phyloP scores from a whole-genome alignment of 2,888 invertebrate species.

The Trichogramma evanescens region DNA sequence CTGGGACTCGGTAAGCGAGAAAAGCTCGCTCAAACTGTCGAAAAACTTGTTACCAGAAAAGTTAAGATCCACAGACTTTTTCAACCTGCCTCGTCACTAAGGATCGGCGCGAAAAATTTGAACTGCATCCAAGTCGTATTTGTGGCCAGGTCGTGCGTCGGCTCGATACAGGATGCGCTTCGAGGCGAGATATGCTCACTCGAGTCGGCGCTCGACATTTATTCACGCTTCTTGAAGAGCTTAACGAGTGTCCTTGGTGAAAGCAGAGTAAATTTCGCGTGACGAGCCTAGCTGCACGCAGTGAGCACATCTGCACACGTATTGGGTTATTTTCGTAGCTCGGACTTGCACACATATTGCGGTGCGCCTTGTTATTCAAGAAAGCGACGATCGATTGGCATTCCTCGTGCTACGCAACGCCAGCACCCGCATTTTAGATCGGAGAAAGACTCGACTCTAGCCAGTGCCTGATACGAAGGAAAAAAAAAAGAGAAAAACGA shows the following conservation, averaged over 20 bases:
- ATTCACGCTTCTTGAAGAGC: neutral
- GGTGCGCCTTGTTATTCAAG: neutral
- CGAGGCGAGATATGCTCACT: neutral
- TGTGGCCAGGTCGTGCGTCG: neutral
- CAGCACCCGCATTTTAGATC: neutral
- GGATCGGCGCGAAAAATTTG: no score
- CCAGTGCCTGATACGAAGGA: neutral
- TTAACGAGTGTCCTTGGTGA: constrained; percentile 20
- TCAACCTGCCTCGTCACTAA: no score
- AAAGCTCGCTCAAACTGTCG: no score
- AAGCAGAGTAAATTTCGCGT: constrained; percentile 25
- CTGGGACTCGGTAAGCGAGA: no score
- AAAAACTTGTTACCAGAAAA: no score
- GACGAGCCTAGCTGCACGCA: constrained; percentile 11
- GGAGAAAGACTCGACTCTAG: neutral
- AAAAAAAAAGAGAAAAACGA: neutral
- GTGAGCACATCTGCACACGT: no score
- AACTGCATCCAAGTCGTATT: no score
- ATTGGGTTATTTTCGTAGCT: neutral
- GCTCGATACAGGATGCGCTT: neutral
- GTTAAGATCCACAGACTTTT: no score
- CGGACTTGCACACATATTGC: neutral
- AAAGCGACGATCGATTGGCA: no score
- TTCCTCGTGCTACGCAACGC: no score
- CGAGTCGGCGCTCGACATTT: constrained; percentile 2